Evolutionary conservation across 2,888 invertebrate species (phyloP), one percentile per base, ranked within the genome.

Genomic region (Ypsolopha sequella): DNA sequence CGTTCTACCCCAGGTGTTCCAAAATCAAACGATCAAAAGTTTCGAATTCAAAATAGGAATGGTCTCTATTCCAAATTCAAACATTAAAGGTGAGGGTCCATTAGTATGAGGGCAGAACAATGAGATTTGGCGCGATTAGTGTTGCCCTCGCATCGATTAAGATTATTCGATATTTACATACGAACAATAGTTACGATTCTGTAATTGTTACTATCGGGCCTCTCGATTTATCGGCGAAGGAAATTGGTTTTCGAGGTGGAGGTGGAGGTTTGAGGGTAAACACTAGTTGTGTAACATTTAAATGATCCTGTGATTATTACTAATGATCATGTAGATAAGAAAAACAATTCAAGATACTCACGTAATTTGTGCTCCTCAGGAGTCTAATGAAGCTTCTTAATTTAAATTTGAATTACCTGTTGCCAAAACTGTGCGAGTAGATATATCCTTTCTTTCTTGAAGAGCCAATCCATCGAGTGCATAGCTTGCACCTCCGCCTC

Each of bases 381-480:
- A 24, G 24, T 24, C 24, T 24, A 24, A 24, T 24, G 24, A 24
- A 24, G 24, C 24, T 11, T 43, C 43, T 11, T 9, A 7, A 10
- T 11, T 41, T 41, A 10, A 41, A 9, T 41, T 41, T 24, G 4
- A 49, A 9, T 43, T 89, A 96, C 96, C 95, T 96, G 96, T 94
- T 96, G 96, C 95, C 96, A 96, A 89, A 96, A 96, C 88, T 96
- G 96, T 78, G 95, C 95, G 79, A 96, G 91, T 79, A 96, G 90
- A 89, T 95, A 96, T 89, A 96, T 95, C 88, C 94, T 90, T 89
- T 96, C 95, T 89, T 96, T 96, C 91, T 95, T 95, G 91, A 95
- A 95, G 84, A 96, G 92, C 95, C 96, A 96, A 91, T 96, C 95
- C 95, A 96, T 95, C 80, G 95, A 95, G 91, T 95, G 95, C 92